Conservation (phyloP, 2,888 invertebrate genomes). For the Silvanus unidentatus region DNA sequence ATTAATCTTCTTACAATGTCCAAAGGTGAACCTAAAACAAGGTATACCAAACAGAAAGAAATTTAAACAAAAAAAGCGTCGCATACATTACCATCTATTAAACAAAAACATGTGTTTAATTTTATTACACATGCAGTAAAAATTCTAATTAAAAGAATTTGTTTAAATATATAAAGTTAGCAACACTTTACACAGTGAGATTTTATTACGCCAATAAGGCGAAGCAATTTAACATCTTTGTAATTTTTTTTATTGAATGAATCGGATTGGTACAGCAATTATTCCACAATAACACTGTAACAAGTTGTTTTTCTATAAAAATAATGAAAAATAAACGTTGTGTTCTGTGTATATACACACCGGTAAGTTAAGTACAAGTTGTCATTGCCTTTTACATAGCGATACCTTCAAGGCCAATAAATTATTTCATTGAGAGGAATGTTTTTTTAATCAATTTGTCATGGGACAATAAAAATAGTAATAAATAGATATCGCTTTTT, state of each 20-base stretch:
- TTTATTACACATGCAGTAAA: too few relatives aligned
- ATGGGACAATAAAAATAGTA: constrained; percentile 17
- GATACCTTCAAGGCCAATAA: constrained; percentile 10
- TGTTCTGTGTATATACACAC: not conserved
- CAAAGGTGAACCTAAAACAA: constrained; percentile 24
- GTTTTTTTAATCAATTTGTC: constrained; percentile 21
- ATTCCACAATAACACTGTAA: not conserved
- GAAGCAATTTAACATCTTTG: too few relatives aligned
- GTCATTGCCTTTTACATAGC: constrained; percentile 4
- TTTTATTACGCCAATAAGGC: too few relatives aligned
- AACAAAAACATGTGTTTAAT: not conserved
- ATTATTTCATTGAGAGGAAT: constrained; percentile 10
- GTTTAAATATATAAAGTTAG: too few relatives aligned
- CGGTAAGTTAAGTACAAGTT: not conserved
- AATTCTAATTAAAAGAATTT: too few relatives aligned
- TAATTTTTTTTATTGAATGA: too few relatives aligned
- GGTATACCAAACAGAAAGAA: constrained; percentile 5
- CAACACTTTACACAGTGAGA: too few relatives aligned
- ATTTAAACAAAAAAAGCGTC: constrained; percentile 2
- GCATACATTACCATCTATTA: not conserved
- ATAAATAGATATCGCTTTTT: constrained; percentile 9
- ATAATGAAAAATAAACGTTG: too few relatives aligned
- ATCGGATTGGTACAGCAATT: not conserved
- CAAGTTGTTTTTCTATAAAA: not conserved
- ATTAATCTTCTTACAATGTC: constrained; percentile 26